phyloP scores from a whole-genome alignment of 2,797 vertebrate species.

The Dendrocincla fuliginosa region DNA sequence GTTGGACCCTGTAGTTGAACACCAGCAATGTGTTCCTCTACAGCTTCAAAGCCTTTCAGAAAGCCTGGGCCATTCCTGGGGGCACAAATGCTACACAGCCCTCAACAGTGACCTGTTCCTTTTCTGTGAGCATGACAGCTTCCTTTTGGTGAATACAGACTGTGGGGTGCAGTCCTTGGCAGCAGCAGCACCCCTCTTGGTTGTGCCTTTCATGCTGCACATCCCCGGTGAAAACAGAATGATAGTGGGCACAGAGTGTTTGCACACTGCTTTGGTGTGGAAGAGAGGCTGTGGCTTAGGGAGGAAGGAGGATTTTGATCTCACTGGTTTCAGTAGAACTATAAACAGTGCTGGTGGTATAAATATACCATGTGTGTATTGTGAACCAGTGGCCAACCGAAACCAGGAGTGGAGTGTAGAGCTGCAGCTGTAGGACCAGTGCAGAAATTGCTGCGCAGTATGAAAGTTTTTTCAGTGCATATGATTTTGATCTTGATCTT shows the following conservation, averaged over 20 bases:
- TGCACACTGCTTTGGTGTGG: neutral
- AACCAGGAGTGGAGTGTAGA: neutral
- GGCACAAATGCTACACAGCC: neutral
- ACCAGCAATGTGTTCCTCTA: neutral
- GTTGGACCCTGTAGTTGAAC: too few relatives aligned
- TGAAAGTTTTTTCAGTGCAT: neutral
- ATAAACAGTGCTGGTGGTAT: neutral
- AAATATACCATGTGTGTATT: neutral
- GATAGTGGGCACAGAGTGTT: neutral
- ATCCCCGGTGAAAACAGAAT: neutral
- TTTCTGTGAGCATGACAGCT: neutral
- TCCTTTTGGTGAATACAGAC: neutral
- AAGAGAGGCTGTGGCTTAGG: neutral
- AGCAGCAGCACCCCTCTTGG: neutral
- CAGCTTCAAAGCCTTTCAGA: neutral
- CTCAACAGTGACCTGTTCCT: neutral
- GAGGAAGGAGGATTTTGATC: slow-evolving; percentile 9
- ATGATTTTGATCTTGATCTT: neutral
- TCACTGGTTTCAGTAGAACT: neutral
- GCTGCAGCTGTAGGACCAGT: neutral
- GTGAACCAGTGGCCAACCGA: neutral
- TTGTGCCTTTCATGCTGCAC: neutral
- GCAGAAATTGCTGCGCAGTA: neutral
- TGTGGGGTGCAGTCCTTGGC: neutral
- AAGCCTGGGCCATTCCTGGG: neutral